These are phyloP conservation scores for Helicolenus hilgendorfi DNA, from an alignment of 2,797 vertebrate species.

Conservation along the genomic window DNA sequence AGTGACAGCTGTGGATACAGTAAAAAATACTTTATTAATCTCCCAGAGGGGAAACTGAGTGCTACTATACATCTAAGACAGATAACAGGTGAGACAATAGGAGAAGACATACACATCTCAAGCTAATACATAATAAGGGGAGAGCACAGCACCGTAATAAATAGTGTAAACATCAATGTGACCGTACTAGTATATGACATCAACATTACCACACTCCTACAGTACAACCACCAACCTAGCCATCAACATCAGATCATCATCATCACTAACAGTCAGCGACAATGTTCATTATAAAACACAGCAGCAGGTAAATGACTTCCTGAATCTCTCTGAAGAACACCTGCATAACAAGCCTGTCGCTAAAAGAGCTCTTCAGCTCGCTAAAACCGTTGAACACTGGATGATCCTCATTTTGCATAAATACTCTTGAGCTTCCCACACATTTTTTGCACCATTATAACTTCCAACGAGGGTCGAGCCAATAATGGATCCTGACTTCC, in stretches of 20 bases:
- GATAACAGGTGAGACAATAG: background rate
- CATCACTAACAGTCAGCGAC: background rate
- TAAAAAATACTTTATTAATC: too few relatives aligned
- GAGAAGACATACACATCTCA: background rate
- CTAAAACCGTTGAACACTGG: background rate
- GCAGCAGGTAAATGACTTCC: background rate
- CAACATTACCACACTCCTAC: background rate
- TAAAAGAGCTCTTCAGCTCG: background rate
- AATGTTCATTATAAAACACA: background rate
- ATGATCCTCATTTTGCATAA: background rate
- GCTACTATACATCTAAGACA: background rate
- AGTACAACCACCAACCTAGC: background rate
- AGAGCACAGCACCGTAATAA: background rate
- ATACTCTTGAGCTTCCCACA: background rate
- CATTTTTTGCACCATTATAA: background rate
- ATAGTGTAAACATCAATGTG: background rate
- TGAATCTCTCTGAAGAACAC: background rate
- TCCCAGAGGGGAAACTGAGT: background rate
- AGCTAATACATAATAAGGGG: background rate
- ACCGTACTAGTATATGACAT: background rate
- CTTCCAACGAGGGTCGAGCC: background rate
- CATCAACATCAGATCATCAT: background rate
- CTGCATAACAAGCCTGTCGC: background rate
- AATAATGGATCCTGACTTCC: background rate
- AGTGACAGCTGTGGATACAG: background rate